Evolutionary conservation across 2,888 invertebrate species (phyloP).

Genomic region (Ctena decussata): DNA sequence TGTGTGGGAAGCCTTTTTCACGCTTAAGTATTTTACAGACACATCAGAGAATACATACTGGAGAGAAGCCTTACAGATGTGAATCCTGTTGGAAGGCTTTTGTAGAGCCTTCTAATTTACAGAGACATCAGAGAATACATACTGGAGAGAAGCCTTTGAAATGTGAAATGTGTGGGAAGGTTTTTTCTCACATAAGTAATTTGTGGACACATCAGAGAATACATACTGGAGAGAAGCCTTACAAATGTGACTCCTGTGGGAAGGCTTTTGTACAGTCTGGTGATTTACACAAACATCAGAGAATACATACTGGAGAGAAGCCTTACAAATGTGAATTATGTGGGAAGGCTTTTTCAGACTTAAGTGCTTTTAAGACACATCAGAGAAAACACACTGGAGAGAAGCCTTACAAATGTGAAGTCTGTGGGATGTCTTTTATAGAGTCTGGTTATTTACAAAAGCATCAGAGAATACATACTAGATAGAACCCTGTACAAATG

Average conservation of each 20-base stretch:
- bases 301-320: not conserved
- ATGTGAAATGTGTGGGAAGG: conserved; percentile 57
- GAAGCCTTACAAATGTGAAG: not conserved
- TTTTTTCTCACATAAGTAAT: conserved; percentile 56
- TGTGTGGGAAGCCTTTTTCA: conserved; percentile 58
- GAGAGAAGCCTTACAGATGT: conserved; percentile 60
- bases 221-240: conserved; percentile 64
- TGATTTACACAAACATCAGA: conserved; percentile 56
- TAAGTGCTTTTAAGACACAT: conserved; percentile 56
- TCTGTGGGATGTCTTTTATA: not conserved
- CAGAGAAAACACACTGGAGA: conserved; percentile 7
- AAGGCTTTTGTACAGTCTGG: conserved; percentile 61
- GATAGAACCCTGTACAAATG: no score
- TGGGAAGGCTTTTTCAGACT: conserved; percentile 58
- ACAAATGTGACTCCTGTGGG: conserved; percentile 49
- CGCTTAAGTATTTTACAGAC: conserved; percentile 55
- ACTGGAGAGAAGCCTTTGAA: not conserved
- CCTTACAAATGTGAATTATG: conserved; percentile 46
- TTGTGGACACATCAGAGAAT: conserved; percentile 54
- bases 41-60: conserved; percentile 61
- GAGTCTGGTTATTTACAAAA: conserved; percentile 58
- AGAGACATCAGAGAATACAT: conserved; percentile 41
- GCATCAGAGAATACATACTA: no score
- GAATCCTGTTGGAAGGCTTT: conserved; percentile 53
- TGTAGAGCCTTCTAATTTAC: conserved; percentile 59